A percentile compares a stretch with the other conserved stretches of the same genome.
These are phyloP conservation scores for Pipa parva DNA, from an alignment of 2,113 vertebrate species.

Conservation along the genomic window DNA sequence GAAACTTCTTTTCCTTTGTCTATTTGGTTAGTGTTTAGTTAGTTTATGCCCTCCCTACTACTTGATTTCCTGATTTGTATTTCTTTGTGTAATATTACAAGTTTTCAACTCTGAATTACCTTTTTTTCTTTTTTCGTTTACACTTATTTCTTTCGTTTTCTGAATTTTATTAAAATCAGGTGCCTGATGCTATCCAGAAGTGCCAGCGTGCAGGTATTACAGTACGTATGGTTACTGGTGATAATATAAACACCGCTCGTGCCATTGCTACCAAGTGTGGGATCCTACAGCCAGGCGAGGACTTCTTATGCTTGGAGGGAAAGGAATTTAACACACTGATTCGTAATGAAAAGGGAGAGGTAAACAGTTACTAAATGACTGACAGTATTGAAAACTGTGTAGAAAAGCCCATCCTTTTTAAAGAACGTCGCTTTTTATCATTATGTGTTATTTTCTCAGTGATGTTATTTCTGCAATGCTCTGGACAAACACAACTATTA, in stretches of 20 bases:
- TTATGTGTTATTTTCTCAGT: too few species aligned
- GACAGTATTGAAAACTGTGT: not conserved
- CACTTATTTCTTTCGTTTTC: not conserved
- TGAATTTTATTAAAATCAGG: constrained; percentile 70
- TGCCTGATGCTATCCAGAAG: constrained; percentile 85
- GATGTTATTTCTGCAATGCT: too few species aligned
- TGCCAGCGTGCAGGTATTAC: constrained; percentile 92
- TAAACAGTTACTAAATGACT: constrained; percentile 46
- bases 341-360: constrained; percentile 94
- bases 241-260: constrained; percentile 95
- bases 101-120: not conserved
- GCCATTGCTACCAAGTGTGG: constrained; percentile 95
- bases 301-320: constrained; percentile 91
- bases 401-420: too few species aligned
- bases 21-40: not conserved
- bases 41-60: not conserved
- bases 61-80: not conserved
- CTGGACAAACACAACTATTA: too few species aligned
- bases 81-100: not conserved
- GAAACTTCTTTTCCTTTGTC: not conserved
- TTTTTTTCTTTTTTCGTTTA: not conserved
- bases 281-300: constrained; percentile 83
- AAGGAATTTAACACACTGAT: constrained; percentile 96
- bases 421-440: too few species aligned
- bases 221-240: constrained; percentile 94